Conservation (phyloP, 2,888 invertebrate species). For the Himalopsyche tibetana region DNA sequence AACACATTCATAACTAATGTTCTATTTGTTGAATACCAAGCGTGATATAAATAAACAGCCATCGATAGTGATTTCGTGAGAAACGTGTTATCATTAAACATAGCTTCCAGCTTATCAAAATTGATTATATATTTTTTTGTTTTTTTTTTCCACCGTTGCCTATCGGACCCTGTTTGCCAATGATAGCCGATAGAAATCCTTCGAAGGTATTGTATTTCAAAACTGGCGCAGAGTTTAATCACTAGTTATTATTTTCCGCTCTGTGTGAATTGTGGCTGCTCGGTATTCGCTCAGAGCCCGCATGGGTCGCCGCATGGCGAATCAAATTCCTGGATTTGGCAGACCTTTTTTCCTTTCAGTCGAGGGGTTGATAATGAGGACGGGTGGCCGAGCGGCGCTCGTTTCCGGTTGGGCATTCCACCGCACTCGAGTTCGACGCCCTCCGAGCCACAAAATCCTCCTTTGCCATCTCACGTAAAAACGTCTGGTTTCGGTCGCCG, state of each 20-base stretch:
- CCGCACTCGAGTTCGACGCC: conserved; percentile 44
- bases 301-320: conserved; percentile 12
- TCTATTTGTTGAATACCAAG: too few relatives aligned
- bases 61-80: too few relatives aligned
- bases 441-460: conserved; percentile 27
- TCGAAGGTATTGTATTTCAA: background rate
- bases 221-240: background rate
- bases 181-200: background rate
- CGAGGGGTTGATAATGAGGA: conserved; percentile 39
- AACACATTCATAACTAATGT: too few relatives aligned
- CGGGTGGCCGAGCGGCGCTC: conserved; percentile 35
- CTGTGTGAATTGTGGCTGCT: conserved; percentile 23
- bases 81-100: too few relatives aligned
- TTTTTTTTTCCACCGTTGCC: too few relatives aligned
- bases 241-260: conserved; percentile 1
- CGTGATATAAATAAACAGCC: too few relatives aligned
- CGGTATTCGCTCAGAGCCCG: background rate
- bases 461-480: conserved; percentile 37
- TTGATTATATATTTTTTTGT: too few relatives aligned
- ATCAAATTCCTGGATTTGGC: background rate
- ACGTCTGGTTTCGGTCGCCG: conserved; percentile 38
- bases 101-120: too few relatives aligned
- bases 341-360: conserved; percentile 25
- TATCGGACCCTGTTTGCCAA: too few relatives aligned
- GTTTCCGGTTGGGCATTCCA: conserved; percentile 48